A percentile compares a stretch with the other conserved stretches of the same genome.
Conservation (phyloP, 2,797 vertebrate genomes). For the Momotus momota region DNA sequence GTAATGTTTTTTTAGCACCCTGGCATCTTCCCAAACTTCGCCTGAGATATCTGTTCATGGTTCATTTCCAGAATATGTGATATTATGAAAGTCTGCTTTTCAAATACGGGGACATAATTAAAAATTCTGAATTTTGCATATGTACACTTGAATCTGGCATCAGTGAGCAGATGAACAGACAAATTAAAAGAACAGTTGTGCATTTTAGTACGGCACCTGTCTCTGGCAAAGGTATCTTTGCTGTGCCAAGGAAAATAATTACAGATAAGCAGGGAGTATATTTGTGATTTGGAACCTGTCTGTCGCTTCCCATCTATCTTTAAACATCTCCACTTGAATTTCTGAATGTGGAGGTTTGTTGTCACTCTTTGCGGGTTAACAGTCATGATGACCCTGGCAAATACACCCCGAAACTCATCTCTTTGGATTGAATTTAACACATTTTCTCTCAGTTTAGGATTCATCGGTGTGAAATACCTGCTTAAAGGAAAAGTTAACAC, state of each 20-base stretch:
- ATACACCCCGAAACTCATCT: neutral
- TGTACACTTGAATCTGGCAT: neutral
- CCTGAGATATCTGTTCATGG: neutral
- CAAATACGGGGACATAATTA: neutral
- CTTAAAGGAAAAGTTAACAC: neutral
- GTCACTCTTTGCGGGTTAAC: accelerated
- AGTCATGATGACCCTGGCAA: neutral
- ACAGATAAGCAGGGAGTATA: neutral
- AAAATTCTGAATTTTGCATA: neutral
- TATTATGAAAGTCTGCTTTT: neutral
- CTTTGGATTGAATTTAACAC: neutral
- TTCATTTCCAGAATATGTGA: neutral
- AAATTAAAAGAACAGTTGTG: conserved; percentile 3
- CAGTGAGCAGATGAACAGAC: neutral
- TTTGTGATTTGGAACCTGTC: neutral
- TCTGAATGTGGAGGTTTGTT: neutral
- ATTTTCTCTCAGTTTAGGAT: neutral
- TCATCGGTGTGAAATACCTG: neutral
- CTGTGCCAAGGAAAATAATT: neutral
- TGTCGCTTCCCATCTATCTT: neutral
- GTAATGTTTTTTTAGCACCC: neutral
- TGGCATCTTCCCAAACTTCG: neutral
- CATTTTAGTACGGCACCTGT: neutral
- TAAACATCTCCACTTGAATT: neutral
- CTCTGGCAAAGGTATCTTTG: neutral